Evolutionary conservation across 2,113 vertebrate genomes (phyloP), one percentile per base, ranked within the genome.

Genomic region (Entomyzon cyanotis): DNA sequence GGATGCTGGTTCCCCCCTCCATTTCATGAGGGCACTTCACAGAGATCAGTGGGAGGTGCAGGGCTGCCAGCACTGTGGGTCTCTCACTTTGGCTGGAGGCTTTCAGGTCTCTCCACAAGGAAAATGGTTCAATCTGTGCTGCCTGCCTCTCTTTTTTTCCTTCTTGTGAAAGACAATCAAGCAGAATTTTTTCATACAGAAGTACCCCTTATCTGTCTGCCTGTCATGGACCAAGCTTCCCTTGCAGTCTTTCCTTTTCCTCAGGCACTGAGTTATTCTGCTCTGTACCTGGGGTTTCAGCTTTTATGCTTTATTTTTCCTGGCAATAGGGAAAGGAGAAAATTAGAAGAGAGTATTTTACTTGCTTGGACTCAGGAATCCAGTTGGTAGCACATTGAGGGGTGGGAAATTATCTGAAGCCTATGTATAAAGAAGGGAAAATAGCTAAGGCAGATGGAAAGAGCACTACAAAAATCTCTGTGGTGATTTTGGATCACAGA

Each of bases 401-500:
- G 50, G 59, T 11, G 11, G 11, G 23, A 86, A 77, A 80, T 9
- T 22, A 71, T 11, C 8, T 7, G 3, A 88, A 46, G 12, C 24
- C 35, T 42, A 2, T 28, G 27, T 55, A 69, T 52, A 78, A 69
- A 73, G 16, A 64, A 21, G 10, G 28, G 1, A 1, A 60, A 44
- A 70, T 49, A 74, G 18, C 28, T 41, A 33, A 59, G 15, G 35
- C 25, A 60, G 41, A 7, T 37, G 20, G 58, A 64, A 91, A 52
- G 10, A 71, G 10, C n/a, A 80, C 20, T 19, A 74, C 28, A 6
- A 88, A 85, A 69, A 70, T 23, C 17, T 73, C 53, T 75, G 12
- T 53, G 16, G 21, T 65, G 21, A 27, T 59, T 80, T 70, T 64
- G 68, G 33, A 47, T 30, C 7, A 27, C 0, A 0, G 41, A 1